Conservation (phyloP, 1,140 invertebrate species). For the Drusus annulatus region DNA sequence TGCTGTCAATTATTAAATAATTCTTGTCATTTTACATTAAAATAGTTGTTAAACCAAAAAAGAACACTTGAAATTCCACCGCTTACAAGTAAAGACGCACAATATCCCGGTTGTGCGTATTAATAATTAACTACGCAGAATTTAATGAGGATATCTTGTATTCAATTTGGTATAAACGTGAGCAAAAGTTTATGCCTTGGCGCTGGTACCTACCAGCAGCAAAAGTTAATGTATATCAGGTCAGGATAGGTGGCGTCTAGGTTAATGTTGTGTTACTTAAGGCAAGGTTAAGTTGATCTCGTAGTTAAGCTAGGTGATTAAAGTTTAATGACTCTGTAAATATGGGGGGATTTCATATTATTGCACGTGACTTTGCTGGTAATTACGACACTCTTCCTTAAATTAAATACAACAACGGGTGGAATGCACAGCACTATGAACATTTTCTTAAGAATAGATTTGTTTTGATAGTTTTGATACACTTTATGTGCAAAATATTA, state of each 20-base stretch:
- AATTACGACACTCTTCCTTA: neutral
- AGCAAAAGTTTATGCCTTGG: no score
- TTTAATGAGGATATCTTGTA: no score
- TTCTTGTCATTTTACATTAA: no score
- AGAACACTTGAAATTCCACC: no score
- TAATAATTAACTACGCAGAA: no score
- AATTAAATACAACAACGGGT: neutral
- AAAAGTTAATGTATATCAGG: slow-evolving; percentile 11
- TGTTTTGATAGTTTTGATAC: neutral
- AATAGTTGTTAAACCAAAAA: no score
- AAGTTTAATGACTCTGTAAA: slow-evolving; percentile 14
- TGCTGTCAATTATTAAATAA: no score
- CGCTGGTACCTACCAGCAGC: neutral
- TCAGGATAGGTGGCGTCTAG: slow-evolving; percentile 9
- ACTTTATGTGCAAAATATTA: neutral
- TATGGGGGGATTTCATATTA: slow-evolving; percentile 4
- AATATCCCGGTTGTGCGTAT: no score
- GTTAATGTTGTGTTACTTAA: slow-evolving; percentile 16
- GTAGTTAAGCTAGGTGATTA: slow-evolving; percentile 10
- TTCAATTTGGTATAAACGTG: no score
- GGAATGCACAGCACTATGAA: neutral
- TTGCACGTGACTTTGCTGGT: neutral
- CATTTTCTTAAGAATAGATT: neutral
- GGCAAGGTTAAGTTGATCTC: slow-evolving; percentile 13
- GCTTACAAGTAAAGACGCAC: no score